These are phyloP conservation scores for Morpho helenor DNA, from an alignment of 2,888 invertebrate species.

Conservation along the genomic window DNA sequence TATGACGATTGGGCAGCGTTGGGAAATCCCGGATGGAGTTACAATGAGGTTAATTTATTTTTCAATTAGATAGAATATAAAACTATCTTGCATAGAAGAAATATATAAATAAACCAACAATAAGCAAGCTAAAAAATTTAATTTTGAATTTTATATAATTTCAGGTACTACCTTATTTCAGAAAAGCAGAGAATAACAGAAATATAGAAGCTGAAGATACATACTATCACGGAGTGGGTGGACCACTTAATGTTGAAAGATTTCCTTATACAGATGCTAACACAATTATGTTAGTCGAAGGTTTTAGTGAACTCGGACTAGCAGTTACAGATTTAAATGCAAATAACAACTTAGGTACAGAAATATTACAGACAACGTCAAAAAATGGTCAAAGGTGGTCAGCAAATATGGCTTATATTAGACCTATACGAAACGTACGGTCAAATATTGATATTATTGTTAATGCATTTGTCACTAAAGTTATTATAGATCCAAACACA, in stretches of 20 bases:
- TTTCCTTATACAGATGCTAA: slow-evolving; percentile 81
- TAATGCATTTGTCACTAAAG: slow-evolving; percentile 73
- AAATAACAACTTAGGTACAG: slow-evolving; percentile 79
- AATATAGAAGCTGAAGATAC: slow-evolving; percentile 74
- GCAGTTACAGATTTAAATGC: slow-evolving; percentile 79
- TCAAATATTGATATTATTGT: slow-evolving; percentile 74
- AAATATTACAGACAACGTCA: slow-evolving; percentile 80
- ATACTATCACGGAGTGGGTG: slow-evolving; percentile 79
- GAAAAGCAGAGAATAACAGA: slow-evolving; percentile 82
- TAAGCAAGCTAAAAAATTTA: no score
- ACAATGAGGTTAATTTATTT: slow-evolving; percentile 58
- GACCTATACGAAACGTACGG: slow-evolving; percentile 79
- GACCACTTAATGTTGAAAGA: slow-evolving; percentile 82
- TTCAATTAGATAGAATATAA: background rate
- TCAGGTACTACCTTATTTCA: slow-evolving; percentile 84
- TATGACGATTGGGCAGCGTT: slow-evolving; percentile 82
- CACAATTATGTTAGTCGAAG: slow-evolving; percentile 75
- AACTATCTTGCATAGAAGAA: no score
- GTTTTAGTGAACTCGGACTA: slow-evolving; percentile 81
- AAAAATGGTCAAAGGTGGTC: slow-evolving; percentile 80
- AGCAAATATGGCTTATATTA: slow-evolving; percentile 81
- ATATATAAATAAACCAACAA: no score
- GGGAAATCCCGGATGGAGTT: slow-evolving; percentile 83
- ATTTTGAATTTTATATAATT: slow-evolving; percentile 26
- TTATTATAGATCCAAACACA: slow-evolving; percentile 80